A percentile compares a stretch with the other conserved stretches of the same genome.
Evolutionary conservation across 2,888 invertebrate species (phyloP).

Genomic region (Phyllotreta cruciferae): DNA sequence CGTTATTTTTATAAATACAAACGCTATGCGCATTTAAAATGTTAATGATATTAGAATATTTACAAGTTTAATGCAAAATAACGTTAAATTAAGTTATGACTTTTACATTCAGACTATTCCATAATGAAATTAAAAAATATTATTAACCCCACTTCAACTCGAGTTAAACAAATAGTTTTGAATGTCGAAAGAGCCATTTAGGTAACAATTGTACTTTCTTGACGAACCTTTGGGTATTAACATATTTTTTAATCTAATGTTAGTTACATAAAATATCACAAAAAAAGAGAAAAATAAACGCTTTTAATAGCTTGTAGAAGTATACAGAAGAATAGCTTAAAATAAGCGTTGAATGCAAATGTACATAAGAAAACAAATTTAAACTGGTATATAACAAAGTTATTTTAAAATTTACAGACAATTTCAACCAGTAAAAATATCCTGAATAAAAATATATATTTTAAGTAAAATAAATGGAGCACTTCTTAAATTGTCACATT

Average conservation of each 20-base stretch:
- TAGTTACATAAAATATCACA: too few relatives aligned
- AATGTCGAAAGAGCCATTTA: not conserved
- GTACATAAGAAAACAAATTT: not conserved
- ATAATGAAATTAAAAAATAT: constrained; percentile 14
- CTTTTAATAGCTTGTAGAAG: not conserved
- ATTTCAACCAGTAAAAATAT: too few relatives aligned
- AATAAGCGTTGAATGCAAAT: too few relatives aligned
- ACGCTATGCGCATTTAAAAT: too few relatives aligned
- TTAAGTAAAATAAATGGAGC: too few relatives aligned
- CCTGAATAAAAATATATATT: too few relatives aligned
- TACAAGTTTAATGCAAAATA: constrained; percentile 38
- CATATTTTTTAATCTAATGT: too few relatives aligned
- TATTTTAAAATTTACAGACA: too few relatives aligned
- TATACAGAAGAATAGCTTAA: too few relatives aligned
- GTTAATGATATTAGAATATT: constrained; percentile 30
- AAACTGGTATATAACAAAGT: constrained; percentile 8
- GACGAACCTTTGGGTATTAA: too few relatives aligned
- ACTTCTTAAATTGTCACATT: too few relatives aligned
- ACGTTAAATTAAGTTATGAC: constrained; percentile 50
- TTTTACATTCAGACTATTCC: constrained; percentile 33
- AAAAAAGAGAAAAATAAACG: not conserved
- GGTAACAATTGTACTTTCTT: not conserved
- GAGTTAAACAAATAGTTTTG: not conserved
- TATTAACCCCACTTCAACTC: not conserved
- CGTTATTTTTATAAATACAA: too few relatives aligned